Conservation (phyloP, 2,797 vertebrate species). For the Dipus sagitta region DNA sequence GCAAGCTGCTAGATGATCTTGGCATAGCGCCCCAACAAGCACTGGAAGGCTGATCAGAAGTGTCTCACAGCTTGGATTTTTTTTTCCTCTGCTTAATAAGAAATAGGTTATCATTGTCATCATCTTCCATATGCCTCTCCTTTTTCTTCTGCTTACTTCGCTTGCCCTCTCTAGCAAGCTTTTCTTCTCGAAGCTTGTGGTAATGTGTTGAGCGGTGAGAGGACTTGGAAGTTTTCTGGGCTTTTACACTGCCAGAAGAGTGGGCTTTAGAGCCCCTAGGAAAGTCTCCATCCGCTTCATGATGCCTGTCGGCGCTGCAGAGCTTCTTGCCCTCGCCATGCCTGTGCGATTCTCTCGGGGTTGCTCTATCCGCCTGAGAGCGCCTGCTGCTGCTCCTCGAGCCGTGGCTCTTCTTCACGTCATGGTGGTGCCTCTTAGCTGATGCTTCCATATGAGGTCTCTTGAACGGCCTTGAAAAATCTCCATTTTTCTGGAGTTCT, state of each 20-base stretch:
- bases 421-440: background rate
- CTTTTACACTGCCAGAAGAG: constrained; percentile 26
- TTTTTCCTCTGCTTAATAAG: constrained; percentile 89
- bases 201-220: constrained; percentile 63
- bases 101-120: constrained; percentile 84
- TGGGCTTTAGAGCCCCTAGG: constrained; percentile 78
- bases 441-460: background rate
- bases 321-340: constrained; percentile 32
- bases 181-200: constrained; percentile 26
- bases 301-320: background rate
- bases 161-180: constrained; percentile 64
- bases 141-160: constrained; percentile 79
- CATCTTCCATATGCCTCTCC: constrained; percentile 32
- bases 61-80: constrained; percentile 80
- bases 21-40: background rate
- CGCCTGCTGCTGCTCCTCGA: constrained; percentile 65
- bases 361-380: constrained; percentile 25
- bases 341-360: constrained; percentile 38
- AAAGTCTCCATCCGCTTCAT: constrained; percentile 79
- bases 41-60: constrained; percentile 47
- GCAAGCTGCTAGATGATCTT: background rate
- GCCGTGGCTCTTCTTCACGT: constrained; percentile 73
- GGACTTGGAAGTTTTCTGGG: constrained; percentile 3
- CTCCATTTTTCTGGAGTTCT: constrained; percentile 89
- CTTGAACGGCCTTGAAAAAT: constrained; percentile 79